Evolutionary conservation across 2,113 vertebrate genomes (phyloP), one percentile per base, ranked within the genome.

Genomic region (Caracal caracal): DNA sequence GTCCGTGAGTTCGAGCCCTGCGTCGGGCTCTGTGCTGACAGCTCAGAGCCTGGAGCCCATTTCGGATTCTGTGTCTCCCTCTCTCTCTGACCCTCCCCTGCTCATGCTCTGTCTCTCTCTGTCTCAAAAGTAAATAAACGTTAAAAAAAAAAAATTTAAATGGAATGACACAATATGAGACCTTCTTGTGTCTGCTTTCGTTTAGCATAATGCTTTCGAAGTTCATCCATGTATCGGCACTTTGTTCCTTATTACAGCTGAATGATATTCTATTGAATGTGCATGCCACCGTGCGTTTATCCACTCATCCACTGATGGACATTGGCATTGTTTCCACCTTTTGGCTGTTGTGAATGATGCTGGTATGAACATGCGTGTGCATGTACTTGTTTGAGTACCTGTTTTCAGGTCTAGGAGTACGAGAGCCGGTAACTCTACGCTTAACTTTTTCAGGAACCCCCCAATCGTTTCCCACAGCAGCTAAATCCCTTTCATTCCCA

Each of bases 191-290:
- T 86, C 37, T 63, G 10, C 47, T 83, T 53, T 66, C 78, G 70
- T 63, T 79, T 80, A 71, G 22, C 28, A 22, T 33, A 13, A n/a
- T 24, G 66, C 24, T 73, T 68, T 13, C 47, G 86, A 53, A 19
- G 51, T 30, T 65, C 10, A 30, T 24, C 26, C 40, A 11, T 71
- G 61, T 35, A 26, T 20, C 15, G 13, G 6, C 15, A 70, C 37
- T 81, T 97, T 12, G n/a, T 65, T 80, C 49, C n/a, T 93, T 95
- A 75, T 70, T 66, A n/a, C 61, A 66, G 78, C 51, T 66, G n/a
- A 85, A 33, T 66, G 75, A 37, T 71, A 86, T 30, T 93, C 40
- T 59, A 8, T 17, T 61, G 6, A 40, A 47, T 61, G 22, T 24
- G 11, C 59, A 80, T 24, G 80, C 5, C 3, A 28, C 6, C 9